A percentile compares a stretch with the other conserved stretches of the same genome.
phyloP scores from a whole-genome alignment of 2,113 vertebrate species.

The Gnathonemus longibarbis region DNA sequence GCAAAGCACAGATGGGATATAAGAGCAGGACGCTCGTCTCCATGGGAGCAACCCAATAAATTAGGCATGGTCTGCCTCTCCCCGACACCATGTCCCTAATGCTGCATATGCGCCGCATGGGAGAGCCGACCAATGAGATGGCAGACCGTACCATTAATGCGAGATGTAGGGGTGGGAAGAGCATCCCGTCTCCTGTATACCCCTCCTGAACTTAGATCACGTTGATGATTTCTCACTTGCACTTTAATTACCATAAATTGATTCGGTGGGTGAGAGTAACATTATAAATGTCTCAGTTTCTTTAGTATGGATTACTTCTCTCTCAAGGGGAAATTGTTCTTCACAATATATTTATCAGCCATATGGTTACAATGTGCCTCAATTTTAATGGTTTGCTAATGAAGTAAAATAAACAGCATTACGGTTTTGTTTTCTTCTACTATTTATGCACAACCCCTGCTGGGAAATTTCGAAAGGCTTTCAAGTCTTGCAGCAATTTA shows the following conservation, averaged over 20 bases:
- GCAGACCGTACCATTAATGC: background rate
- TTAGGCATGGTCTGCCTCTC: slow-evolving; percentile 5
- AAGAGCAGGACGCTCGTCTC: background rate
- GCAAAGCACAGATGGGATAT: background rate
- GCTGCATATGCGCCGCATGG: background rate
- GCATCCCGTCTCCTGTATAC: background rate
- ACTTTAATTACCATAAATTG: background rate
- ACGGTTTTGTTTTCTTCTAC: background rate
- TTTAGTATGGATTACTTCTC: too few species aligned
- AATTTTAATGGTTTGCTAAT: background rate
- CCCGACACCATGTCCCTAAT: background rate
- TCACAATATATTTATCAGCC: background rate
- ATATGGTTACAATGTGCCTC: background rate
- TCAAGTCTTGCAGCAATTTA: background rate
- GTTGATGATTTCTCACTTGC: background rate
- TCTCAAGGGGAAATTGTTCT: background rate
- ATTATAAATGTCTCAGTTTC: background rate
- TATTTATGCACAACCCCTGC: background rate
- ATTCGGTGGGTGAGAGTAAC: background rate
- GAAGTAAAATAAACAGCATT: background rate
- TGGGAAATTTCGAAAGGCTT: background rate
- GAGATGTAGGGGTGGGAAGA: background rate
- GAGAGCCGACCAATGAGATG: background rate
- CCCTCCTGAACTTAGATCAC: background rate
- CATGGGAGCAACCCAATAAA: background rate